A percentile compares a stretch with the other conserved stretches of the same genome.
phyloP scores from a whole-genome alignment of 2,113 vertebrate species.

The Rattus norvegicus region GRCr8 NC_086022.1:156183501-156184000 shows the following conservation, averaged over 20 bases:
- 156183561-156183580: not conserved
- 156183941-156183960: not conserved
- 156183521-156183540: not conserved
- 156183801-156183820: not conserved
- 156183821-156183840: not conserved
- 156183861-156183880: not conserved
- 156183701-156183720: not conserved
- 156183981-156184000: not conserved
- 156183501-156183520: not conserved
- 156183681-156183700: not conserved
- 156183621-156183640: not conserved
- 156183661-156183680: not conserved
- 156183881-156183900: not conserved
- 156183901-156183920: not conserved
- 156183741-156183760: not conserved
- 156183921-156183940: not conserved
- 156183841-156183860: not conserved
- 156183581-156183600: not conserved
- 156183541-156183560: not conserved
- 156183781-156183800: not conserved
- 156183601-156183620: not conserved
- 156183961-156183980: not conserved
- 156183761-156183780: not conserved
- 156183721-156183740: not conserved
- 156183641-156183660: not conserved